These are phyloP conservation scores for Ethmia dodecea DNA, from an alignment of 2,888 invertebrate species.

Conservation along the genomic window DNA sequence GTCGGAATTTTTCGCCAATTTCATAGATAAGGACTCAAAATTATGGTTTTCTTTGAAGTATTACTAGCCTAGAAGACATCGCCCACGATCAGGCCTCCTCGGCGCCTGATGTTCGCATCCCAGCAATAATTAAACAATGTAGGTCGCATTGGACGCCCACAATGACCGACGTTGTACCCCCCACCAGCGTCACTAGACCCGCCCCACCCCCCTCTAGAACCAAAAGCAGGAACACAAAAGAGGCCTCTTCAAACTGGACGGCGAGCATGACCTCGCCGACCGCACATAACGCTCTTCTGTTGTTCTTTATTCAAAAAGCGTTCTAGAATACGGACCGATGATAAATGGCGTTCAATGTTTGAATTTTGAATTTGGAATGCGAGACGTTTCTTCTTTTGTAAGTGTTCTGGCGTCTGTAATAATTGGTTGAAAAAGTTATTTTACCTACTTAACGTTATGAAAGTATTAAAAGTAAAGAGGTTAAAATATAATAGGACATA, in stretches of 20 bases:
- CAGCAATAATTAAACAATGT: conserved; percentile 70
- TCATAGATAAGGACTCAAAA: no score
- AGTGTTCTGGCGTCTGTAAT: no score
- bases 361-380: conserved; percentile 21
- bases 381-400: conserved; percentile 4
- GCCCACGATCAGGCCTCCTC: conserved; percentile 51
- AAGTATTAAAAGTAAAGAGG: no score
- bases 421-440: no score
- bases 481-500: no score
- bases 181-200: conserved; percentile 23
- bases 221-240: conserved; percentile 20
- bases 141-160: conserved; percentile 67
- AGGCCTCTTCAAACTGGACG: conserved; percentile 37
- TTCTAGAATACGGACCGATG: conserved; percentile 33
- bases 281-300: conserved; percentile 36
- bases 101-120: conserved; percentile 70
- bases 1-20: no score
- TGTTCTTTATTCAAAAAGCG: conserved; percentile 64
- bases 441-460: no score
- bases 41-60: no score
- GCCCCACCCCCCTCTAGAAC: conserved; percentile 36
- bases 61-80: no score
- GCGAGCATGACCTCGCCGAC: conserved; percentile 43
- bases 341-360: conserved; percentile 23
- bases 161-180: conserved; percentile 46